These are phyloP conservation scores for Sturnus vulgaris DNA, from an alignment of 2,113 vertebrate species.

Conservation along the genomic window DNA sequence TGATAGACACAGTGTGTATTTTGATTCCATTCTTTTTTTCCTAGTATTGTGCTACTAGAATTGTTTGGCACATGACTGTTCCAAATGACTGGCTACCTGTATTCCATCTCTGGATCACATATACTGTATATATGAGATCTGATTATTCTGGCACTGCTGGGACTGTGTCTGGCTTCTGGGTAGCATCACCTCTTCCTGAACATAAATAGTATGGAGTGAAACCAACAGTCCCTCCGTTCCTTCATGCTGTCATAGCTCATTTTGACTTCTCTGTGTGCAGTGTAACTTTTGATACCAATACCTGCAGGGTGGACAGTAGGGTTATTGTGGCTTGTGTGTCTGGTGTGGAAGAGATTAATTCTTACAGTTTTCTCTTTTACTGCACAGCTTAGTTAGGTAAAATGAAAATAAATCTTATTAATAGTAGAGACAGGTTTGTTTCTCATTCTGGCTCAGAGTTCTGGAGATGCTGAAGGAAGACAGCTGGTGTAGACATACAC, in stretches of 20 bases:
- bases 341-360: background rate
- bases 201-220: background rate
- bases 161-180: background rate
- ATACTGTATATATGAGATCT: background rate
- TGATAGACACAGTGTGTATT: background rate
- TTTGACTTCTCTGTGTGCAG: background rate
- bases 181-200: background rate
- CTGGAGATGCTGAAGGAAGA: conserved; percentile 13
- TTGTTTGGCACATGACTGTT: background rate
- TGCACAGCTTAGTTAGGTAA: background rate
- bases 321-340: background rate
- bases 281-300: background rate
- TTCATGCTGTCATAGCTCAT: background rate
- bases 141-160: conserved; percentile 12
- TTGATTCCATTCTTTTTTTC: background rate
- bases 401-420: conserved; percentile 25
- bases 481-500: conserved; percentile 11
- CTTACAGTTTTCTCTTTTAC: background rate
- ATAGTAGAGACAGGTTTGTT: conserved; percentile 13
- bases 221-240: background rate
- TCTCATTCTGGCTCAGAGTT: background rate
- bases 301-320: background rate
- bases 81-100: background rate
- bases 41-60: background rate
- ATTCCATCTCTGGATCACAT: background rate